Conservation (phyloP, 2,888 invertebrate species). For the Drosophila paramelanica region DNA sequence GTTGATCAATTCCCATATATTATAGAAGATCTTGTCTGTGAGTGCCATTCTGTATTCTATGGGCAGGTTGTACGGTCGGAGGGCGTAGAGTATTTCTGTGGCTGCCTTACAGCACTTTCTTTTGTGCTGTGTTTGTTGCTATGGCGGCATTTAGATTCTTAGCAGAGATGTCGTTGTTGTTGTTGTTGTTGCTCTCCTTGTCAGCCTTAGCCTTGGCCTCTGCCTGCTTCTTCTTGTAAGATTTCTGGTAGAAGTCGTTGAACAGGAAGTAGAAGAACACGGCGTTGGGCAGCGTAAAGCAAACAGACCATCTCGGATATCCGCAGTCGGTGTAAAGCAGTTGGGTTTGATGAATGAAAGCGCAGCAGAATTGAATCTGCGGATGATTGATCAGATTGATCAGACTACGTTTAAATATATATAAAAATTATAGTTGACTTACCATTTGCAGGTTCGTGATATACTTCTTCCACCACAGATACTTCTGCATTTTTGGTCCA, state of each 20-base stretch:
- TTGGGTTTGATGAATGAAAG: slow-evolving; percentile 94
- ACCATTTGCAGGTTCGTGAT: slow-evolving; percentile 96
- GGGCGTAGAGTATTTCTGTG: slow-evolving; percentile 12
- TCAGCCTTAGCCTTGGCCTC: slow-evolving; percentile 65
- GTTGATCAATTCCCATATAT: slow-evolving; percentile 9
- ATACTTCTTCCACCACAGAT: slow-evolving; percentile 97
- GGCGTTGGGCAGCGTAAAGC: slow-evolving; percentile 94
- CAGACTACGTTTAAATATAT: background rate
- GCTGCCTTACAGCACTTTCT: slow-evolving; percentile 62
- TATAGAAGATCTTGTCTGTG: slow-evolving; percentile 2
- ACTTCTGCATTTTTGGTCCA: slow-evolving; percentile 94
- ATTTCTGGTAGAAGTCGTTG: slow-evolving; percentile 94
- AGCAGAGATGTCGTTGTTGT: slow-evolving; percentile 77
- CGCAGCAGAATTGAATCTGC: slow-evolving; percentile 95
- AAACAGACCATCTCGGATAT: slow-evolving; percentile 93
- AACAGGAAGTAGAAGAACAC: slow-evolving; percentile 97
- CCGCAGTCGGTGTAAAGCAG: slow-evolving; percentile 94
- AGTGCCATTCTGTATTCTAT: slow-evolving; percentile 9
- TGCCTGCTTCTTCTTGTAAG: slow-evolving; percentile 86
- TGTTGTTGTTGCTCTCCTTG: slow-evolving; percentile 56
- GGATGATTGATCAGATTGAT: background rate
- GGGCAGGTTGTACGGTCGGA: slow-evolving; percentile 63
- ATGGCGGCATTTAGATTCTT: slow-evolving; percentile 72
- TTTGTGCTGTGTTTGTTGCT: slow-evolving; percentile 35
- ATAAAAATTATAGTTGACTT: slow-evolving; percentile 62